Evolutionary conservation across 2,888 invertebrate species (phyloP).

Genomic region (Nemoura dubitans): DNA sequence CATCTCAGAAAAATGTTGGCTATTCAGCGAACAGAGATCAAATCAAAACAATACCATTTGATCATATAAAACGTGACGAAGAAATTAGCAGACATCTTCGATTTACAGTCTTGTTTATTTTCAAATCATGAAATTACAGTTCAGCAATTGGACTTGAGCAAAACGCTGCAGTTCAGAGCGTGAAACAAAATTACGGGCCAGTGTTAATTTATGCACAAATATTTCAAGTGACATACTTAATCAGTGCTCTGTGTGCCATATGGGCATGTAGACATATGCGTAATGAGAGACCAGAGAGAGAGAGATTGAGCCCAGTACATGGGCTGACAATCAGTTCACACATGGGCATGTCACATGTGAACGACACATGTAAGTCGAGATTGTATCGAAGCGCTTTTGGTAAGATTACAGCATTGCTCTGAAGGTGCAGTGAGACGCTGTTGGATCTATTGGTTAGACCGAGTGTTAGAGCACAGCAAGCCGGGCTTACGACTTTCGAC

Average conservation of each 20-base stretch:
- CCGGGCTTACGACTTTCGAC: not conserved
- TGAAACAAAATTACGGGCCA: no score
- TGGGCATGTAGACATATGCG: not conserved
- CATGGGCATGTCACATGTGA: not conserved
- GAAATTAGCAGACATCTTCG: no score
- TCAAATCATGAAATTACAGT: no score
- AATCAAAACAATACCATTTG: no score
- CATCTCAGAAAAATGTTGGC: no score
- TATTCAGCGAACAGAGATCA: no score
- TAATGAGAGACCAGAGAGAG: not conserved
- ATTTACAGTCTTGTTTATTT: no score
- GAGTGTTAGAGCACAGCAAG: not conserved
- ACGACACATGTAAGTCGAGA: not conserved
- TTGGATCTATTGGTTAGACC: not conserved
- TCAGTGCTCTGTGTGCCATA: not conserved
- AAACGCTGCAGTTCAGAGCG: no score
- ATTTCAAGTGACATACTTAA: not conserved
- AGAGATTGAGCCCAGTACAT: not conserved
- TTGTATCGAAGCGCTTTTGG: not conserved
- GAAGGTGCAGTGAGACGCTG: not conserved
- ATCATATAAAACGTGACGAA: no score
- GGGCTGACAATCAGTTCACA: conserved; percentile 2
- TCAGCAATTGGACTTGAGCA: no score
- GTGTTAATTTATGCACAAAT: no score
- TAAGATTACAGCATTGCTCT: not conserved